Evolutionary conservation across 2,797 vertebrate species (phyloP), one percentile per base, ranked within the genome.

Genomic region (Poliocrania exsul): DNA sequence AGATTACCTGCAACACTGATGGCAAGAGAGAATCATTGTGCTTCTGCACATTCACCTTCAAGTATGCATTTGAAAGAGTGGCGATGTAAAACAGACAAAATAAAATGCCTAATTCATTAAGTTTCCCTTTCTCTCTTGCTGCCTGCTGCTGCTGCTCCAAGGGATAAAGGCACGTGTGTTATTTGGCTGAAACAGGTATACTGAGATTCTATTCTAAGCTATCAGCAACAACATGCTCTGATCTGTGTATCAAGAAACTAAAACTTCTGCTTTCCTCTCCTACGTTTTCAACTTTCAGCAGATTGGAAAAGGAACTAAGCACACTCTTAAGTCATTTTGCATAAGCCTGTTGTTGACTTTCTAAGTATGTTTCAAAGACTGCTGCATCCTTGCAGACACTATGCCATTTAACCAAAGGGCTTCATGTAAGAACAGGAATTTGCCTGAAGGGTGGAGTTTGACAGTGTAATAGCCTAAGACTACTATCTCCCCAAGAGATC

Each of bases 1-100:
- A 98, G 97, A 98, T 97, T 98, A 98, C 95, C 95, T 97, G 97
- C 95, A 98, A 94, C 93, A 97, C 1, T 60, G 61, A 97, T 38
- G 70, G 95, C 93, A 96, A 96, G 77, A 85, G 79, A 88, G 86
- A 97, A 96, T 82, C 83, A 81, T 7, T 93, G 94, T 77, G 81
- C 92, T 96, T 96, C 95, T 83, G 64, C 81, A 95, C 62, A 54
- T 62, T 90, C 62, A 90, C 95, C 51, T 96, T 54, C 31, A 29
- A 92, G 61, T 54, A 19, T 8, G n/a, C 60, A 61, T 79, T 74
- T 88, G 71, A 73, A 37, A 69, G 40, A 12, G 2, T 13, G 5
- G 3, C 37, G 69, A 31, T 31, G 3, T 46, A 61, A 86, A 33
- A n/a, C 31, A 14, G 29, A 90, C 20, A 75, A 38, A 75, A 38